Conservation (phyloP, 2,888 invertebrate species). For the Agonopterix heracliana region DNA sequence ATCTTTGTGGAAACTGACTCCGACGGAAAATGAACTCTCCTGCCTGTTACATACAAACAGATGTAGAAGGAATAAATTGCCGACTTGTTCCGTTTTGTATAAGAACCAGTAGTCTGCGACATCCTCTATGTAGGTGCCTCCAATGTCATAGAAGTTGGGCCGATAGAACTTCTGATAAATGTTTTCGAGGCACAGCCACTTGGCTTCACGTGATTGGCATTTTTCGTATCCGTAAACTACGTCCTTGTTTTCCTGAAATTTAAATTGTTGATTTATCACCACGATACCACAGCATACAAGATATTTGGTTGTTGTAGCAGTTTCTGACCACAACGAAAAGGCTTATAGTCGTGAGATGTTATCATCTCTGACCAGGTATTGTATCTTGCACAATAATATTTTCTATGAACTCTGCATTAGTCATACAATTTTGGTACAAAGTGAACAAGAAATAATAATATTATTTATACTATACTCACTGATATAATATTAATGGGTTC, state of each 20-base stretch:
- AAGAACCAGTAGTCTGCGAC: conserved; percentile 55
- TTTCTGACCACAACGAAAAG: no score
- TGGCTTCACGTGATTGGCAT: conserved; percentile 46
- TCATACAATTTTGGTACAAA: no score
- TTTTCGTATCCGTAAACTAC: conserved; percentile 42
- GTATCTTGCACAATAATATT: no score
- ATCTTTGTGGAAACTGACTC: conserved; percentile 34
- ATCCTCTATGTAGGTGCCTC: conserved; percentile 52
- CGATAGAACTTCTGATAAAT: conserved; percentile 53
- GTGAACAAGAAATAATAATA: no score
- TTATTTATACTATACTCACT: no score
- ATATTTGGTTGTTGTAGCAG: no score
- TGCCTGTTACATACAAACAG: conserved; percentile 47
- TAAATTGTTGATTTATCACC: neutral
- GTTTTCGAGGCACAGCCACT: conserved; percentile 49
- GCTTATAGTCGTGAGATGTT: no score
- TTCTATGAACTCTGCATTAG: no score
- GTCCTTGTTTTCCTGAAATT: conserved; percentile 30
- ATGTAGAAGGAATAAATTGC: conserved; percentile 47
- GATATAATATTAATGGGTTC: no score
- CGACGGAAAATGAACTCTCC: conserved; percentile 36
- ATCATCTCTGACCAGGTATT: no score
- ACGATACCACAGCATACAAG: no score
- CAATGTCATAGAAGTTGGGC: conserved; percentile 56
- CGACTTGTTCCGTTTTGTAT: conserved; percentile 45